phyloP scores from a whole-genome alignment of 2,888 invertebrate species.

The Balanococcus diminutus region DNA sequence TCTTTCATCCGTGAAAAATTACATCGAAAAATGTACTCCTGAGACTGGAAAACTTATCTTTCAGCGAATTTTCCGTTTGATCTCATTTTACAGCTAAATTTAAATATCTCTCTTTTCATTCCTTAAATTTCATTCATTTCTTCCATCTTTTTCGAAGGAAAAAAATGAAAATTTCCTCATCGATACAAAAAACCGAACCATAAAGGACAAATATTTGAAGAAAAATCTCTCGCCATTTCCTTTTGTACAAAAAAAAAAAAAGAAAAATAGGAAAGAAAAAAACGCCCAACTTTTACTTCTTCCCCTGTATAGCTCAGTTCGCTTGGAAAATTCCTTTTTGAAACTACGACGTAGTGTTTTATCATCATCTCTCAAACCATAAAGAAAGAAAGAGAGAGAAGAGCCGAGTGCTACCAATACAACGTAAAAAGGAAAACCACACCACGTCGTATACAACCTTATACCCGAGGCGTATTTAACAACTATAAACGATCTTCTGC shows the following conservation, averaged over 20 bases:
- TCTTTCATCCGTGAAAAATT: not conserved
- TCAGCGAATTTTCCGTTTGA: not conserved
- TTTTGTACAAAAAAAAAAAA: not conserved
- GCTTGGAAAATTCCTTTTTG: not conserved
- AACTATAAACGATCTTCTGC: not conserved
- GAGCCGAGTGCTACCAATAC: too few relatives aligned
- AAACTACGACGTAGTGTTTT: not conserved
- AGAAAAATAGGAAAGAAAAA: not conserved
- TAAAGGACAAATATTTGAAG: not conserved
- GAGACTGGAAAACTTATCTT: not conserved
- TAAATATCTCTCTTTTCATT: not conserved
- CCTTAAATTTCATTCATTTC: not conserved
- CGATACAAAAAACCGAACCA: not conserved
- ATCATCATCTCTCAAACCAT: too few relatives aligned
- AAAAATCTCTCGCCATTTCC: too few relatives aligned
- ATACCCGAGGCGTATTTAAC: not conserved
- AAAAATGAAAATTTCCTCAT: too few relatives aligned
- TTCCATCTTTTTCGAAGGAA: not conserved
- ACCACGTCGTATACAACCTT: not conserved
- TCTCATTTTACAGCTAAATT: not conserved
- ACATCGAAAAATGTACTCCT: not conserved
- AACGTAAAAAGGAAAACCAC: not conserved
- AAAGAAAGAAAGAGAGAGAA: not conserved
- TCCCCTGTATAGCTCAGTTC: not conserved
- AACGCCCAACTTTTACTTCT: not conserved